phyloP scores from a whole-genome alignment of 2,113 vertebrate genomes.

The Phaetusa simplex region DNA sequence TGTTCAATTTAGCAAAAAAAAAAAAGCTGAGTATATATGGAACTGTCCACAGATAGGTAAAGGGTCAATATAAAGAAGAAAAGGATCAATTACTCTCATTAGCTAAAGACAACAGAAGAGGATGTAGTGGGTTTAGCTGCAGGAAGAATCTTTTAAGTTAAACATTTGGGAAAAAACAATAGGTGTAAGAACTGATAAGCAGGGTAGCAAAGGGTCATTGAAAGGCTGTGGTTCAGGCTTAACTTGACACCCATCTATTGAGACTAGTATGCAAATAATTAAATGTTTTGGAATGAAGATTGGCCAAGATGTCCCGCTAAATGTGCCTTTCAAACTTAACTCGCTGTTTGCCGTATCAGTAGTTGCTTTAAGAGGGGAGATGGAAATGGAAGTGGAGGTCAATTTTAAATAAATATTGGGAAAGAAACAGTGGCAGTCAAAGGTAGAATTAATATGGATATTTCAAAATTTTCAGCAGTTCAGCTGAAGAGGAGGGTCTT shows the following conservation, averaged over 20 bases:
- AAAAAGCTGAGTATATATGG: not conserved
- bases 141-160: not conserved
- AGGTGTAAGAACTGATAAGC: not conserved
- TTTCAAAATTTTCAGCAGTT: not conserved
- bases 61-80: not conserved
- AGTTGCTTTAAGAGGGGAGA: not conserved
- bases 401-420: not conserved
- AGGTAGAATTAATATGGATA: not conserved
- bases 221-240: not conserved
- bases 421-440: not conserved
- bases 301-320: not conserved
- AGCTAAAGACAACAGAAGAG: conserved; percentile 21
- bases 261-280: not conserved
- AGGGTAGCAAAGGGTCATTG: not conserved
- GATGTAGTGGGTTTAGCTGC: not conserved
- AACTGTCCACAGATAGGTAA: not conserved
- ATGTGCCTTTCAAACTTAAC: not conserved
- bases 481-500: not conserved
- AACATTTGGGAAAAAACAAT: not conserved
- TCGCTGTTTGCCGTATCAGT: not conserved
- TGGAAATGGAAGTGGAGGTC: not conserved
- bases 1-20: not conserved
- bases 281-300: not conserved
- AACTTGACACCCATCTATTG: not conserved
- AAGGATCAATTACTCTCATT: conserved; percentile 42